Conservation (phyloP, 2,797 vertebrate species). For the Crocodylus rhombifer region DNA sequence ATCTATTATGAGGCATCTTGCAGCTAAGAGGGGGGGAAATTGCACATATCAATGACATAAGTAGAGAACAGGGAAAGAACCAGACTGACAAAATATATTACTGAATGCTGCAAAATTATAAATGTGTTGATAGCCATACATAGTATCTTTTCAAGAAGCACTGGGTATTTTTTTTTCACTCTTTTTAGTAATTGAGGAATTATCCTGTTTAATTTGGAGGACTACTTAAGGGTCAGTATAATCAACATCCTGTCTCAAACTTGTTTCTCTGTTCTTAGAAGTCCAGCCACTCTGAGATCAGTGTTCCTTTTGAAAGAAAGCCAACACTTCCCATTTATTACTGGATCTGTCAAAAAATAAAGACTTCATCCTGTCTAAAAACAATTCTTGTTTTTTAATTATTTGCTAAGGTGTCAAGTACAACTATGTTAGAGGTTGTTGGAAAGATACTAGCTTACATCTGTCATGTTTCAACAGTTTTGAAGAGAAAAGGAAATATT, state of each 20-base stretch:
- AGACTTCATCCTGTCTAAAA: slow-evolving; percentile 43
- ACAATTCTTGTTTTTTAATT: slow-evolving; percentile 44
- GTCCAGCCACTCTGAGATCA: slow-evolving; percentile 28
- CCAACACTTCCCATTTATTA: slow-evolving; percentile 56
- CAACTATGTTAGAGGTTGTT: slow-evolving; percentile 50
- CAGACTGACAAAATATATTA: background rate
- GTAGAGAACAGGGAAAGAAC: background rate
- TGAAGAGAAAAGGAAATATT: slow-evolving; percentile 76
- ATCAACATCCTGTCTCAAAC: slow-evolving; percentile 59
- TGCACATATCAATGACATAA: background rate
- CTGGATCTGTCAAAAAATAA: slow-evolving; percentile 54
- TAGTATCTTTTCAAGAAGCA: background rate
- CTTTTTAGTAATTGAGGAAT: slow-evolving; percentile 23
- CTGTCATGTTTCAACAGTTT: slow-evolving; percentile 74
- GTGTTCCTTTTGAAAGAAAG: slow-evolving; percentile 49
- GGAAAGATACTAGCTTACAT: slow-evolving; percentile 59
- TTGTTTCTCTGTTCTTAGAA: slow-evolving; percentile 56
- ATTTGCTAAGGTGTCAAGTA: slow-evolving; percentile 70
- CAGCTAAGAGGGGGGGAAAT: background rate
- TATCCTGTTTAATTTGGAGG: background rate
- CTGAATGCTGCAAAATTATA: background rate
- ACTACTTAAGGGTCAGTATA: background rate
- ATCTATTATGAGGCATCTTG: background rate
- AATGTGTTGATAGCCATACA: background rate
- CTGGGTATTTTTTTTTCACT: background rate